Base-by-base conservation (phyloP, 2,888 invertebrate genomes). In the Trissoscelio sp. region DNA sequence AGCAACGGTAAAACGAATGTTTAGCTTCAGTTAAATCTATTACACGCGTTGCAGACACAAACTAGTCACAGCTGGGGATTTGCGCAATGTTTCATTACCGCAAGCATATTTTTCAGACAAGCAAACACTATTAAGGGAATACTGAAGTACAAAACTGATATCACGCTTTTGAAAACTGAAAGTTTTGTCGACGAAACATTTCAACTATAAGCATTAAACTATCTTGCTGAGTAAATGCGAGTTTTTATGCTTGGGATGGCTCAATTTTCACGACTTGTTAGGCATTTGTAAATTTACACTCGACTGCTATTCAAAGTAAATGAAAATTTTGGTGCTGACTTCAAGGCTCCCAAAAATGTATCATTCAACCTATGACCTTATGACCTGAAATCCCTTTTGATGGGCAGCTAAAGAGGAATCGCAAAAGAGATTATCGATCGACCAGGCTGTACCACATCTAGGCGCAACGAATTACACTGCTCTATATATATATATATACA, bases 381-480 rank as follows among this genome's bases (percentile, higher is more conserved):
- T 84, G 84, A 84, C 83, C 84, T 83, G 82, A 73, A 84, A 84
- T 64, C 55, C 58, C 58, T 80, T 80, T 64, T 80, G 80, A 80
- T 67, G 20, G 48, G 60, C 55, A 57, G 16, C 51, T 55, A 57
- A 80, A 74, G 62, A 80, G 74, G 64, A 80, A 74, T 80, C 34
- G 80, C 58, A 74, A 80, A 80, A 80, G 74, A 80, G 46, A 70
- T 73, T 80, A 80, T 80, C 80, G 80, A 80, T 80, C 74, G 64
- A 67, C 69, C 64, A 70, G 24, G 11, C 77, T 74, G 69, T 70
- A 55, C 69, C 62, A 55, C 57, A 48, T 74, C 74, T 69, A 69
- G 53, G 42, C 34, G 34, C 53, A 24, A 62, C 58, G 48, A 62
- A 51, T 58, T 69, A 58, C 37, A 18, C 11, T 60, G n/a, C 34